Evolutionary conservation across 2,113 vertebrate species (phyloP).

Genomic region (Micronycteris hirsuta): DNA sequence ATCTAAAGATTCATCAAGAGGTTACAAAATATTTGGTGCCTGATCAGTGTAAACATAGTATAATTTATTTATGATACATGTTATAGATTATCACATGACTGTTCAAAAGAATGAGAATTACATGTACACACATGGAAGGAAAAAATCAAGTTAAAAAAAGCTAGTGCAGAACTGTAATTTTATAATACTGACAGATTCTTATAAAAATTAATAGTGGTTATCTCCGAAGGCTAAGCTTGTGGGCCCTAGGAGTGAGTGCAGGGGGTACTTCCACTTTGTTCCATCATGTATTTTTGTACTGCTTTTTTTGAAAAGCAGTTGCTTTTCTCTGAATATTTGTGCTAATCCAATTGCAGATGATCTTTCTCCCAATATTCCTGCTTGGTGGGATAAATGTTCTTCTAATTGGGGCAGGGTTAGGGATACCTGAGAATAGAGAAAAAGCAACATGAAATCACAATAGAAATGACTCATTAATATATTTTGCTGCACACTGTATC

Average conservation of each 20-base stretch:
- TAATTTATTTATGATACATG: background rate
- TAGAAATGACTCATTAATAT: background rate
- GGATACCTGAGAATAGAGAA: background rate
- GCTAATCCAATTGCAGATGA: background rate
- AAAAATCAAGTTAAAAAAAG: background rate
- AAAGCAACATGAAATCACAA: background rate
- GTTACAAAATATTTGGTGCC: background rate
- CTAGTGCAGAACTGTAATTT: background rate
- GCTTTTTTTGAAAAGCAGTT: no score
- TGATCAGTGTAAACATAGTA: background rate
- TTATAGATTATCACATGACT: background rate
- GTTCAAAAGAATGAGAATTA: background rate
- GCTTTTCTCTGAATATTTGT: background rate
- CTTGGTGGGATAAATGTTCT: background rate
- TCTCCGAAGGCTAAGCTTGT: background rate
- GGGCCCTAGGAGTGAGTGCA: no score
- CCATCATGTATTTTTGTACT: background rate
- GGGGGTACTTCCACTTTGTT: background rate
- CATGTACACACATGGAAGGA: background rate
- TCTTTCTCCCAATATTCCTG: background rate
- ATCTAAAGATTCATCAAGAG: background rate
- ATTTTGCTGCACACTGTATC: background rate
- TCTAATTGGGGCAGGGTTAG: background rate
- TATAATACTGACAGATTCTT: background rate
- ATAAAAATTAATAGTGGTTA: background rate